Evolutionary conservation across 2,888 invertebrate species (phyloP), one percentile per base, ranked within the genome.

Genomic region (Drosophila incognita): DNA sequence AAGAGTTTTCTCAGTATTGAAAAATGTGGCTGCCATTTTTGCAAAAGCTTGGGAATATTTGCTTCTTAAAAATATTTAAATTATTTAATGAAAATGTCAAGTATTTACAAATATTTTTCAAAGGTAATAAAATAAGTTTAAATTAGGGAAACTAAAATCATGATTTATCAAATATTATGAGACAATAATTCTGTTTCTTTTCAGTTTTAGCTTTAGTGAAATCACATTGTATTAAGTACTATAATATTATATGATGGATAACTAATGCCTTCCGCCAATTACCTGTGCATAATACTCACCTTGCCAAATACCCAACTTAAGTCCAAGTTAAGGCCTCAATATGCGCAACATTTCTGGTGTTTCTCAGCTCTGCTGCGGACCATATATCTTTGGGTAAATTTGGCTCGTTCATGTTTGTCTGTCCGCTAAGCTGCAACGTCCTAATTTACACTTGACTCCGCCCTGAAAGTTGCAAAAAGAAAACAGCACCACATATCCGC

Each of bases 361-460:
- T 69, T 69, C 70, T 51, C 74, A 56, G 57, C 18, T 49, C 35
- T 54, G 27, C 31, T 51, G 21, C 36, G 15, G n/a, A 38, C 49
- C 51, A 77, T 77, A 78, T 76, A 81, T 78, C 68, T 71, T 68
- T 36, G 10, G 46, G 65, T 62, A 68, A 46, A 62, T 68, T 68
- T 80, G 38, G 77, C 64, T 49, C 52, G 67, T 62, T 80, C 65
- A 61, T 54, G 76, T 51, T 74, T 56, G 40, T 33, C 83, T 67
- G 82, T 70, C 62, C 66, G 56, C 40, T 74, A 74, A 73, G 68
- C 74, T 79, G 84, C 84, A 69, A 87, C 83, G 86, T 86, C 87
- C 90, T 81, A 88, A 86, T 85, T 88, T 80, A 78, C 85, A 81
- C 87, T 70, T 68, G 81, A 73, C 67, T 68, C 64, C 70, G 40